Conservation (phyloP, 2,888 invertebrate species). For the Conops quadrifasciatus region DNA sequence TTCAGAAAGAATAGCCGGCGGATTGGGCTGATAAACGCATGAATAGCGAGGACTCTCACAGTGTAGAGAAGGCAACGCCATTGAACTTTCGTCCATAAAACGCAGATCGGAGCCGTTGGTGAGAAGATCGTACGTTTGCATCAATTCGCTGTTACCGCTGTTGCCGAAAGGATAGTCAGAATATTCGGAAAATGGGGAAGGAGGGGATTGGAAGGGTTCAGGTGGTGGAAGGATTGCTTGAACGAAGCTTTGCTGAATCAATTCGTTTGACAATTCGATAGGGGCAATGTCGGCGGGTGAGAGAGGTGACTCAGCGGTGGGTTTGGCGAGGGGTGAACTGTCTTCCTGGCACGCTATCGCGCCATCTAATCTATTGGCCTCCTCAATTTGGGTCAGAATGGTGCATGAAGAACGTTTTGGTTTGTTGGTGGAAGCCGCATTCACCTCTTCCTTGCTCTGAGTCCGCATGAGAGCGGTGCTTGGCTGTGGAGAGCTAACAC, state of each 20-base stretch:
- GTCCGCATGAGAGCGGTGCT: slow-evolving; percentile 48
- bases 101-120: slow-evolving; percentile 87
- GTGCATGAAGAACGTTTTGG: slow-evolving; percentile 67
- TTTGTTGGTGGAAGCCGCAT: slow-evolving; percentile 74
- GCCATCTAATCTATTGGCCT: slow-evolving; percentile 54
- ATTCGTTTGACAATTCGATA: slow-evolving; percentile 58
- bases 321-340: slow-evolving; percentile 37
- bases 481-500: slow-evolving; percentile 44
- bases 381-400: slow-evolving; percentile 57
- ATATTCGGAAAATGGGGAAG: slow-evolving; percentile 71
- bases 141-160: slow-evolving; percentile 68
- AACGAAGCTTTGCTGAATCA: slow-evolving; percentile 66
- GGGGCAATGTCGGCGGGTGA: slow-evolving; percentile 63
- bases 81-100: slow-evolving; percentile 91
- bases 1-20: slow-evolving; percentile 28
- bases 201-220: slow-evolving; percentile 76
- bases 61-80: slow-evolving; percentile 80
- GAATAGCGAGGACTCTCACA: slow-evolving; percentile 72
- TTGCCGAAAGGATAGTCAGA: slow-evolving; percentile 71
- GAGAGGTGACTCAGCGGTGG: slow-evolving; percentile 50
- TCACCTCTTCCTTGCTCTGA: slow-evolving; percentile 61
- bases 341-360: slow-evolving; percentile 46
- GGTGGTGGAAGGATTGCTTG: slow-evolving; percentile 80
- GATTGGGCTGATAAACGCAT: slow-evolving; percentile 44
- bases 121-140: slow-evolving; percentile 77